These are phyloP conservation scores for Nipponacmea schrenckii DNA, from an alignment of 2,888 invertebrate species.

Conservation along the genomic window DNA sequence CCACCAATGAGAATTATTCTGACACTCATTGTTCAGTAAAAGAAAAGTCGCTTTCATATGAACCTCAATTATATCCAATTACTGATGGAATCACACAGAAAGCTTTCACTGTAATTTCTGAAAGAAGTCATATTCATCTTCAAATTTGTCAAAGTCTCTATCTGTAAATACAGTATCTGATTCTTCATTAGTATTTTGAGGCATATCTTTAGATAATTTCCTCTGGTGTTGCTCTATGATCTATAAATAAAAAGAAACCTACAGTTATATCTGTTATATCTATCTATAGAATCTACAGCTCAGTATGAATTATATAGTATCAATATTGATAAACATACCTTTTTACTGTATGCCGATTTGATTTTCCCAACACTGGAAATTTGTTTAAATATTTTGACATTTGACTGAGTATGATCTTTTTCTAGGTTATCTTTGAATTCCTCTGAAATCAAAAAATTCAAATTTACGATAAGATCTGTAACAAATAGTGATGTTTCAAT, in stretches of 20 bases:
- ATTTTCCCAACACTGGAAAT: slow-evolving; percentile 33
- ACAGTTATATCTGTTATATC: no score
- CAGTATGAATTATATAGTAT: background rate
- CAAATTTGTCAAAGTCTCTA: slow-evolving; percentile 51
- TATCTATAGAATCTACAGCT: no score
- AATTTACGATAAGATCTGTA: no score
- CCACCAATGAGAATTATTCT: no score
- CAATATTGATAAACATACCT: slow-evolving; percentile 20
- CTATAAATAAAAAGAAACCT: slow-evolving; percentile 31
- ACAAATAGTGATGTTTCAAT: no score
- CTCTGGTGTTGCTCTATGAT: slow-evolving; percentile 37
- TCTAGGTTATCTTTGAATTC: slow-evolving; percentile 23
- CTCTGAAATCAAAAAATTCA: slow-evolving; percentile 24
- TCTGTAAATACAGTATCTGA: slow-evolving; percentile 42
- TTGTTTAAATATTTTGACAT: slow-evolving; percentile 25
- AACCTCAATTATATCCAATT: no score
- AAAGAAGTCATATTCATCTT: slow-evolving; percentile 44
- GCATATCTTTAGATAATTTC: slow-evolving; percentile 15
- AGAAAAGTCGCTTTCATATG: no score
- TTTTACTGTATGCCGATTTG: slow-evolving; percentile 21
- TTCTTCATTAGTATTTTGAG: slow-evolving; percentile 25
- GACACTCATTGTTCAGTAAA: no score
- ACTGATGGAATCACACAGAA: no score
- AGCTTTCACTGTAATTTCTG: background rate
- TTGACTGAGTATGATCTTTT: slow-evolving; percentile 32